A percentile compares a stretch with the other conserved stretches of the same genome.
phyloP scores from a whole-genome alignment of 2,888 invertebrate species.

The Steinernema carpocapsae region DNA sequence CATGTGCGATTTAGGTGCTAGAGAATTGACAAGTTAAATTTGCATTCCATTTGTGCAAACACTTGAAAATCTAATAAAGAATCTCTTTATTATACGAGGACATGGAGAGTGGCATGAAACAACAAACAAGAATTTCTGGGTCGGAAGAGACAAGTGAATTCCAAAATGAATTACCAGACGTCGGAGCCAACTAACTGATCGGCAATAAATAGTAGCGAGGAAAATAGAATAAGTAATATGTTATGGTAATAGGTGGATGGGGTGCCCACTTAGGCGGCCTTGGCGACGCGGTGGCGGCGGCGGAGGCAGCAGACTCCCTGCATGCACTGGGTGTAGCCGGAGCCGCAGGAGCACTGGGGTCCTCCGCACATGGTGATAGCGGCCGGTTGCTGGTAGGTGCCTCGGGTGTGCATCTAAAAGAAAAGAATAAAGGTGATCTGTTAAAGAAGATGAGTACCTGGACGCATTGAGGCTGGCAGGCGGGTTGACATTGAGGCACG shows the following conservation, averaged over 20 bases:
- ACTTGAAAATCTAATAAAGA: neutral
- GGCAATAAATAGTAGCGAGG: constrained; percentile 23
- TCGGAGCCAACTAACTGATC: constrained; percentile 26
- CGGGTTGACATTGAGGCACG: constrained; percentile 60
- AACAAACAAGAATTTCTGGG: constrained; percentile 14
- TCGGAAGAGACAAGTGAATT: neutral
- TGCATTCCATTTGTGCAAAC: no score
- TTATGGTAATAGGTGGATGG: neutral
- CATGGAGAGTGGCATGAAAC: neutral
- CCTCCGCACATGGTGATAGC: constrained; percentile 54
- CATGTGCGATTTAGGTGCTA: no score
- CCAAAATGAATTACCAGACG: constrained; percentile 33
- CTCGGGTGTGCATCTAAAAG: constrained; percentile 21
- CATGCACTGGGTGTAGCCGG: constrained; percentile 64
- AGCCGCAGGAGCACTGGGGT: constrained; percentile 56
- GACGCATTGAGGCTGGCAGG: constrained; percentile 57
- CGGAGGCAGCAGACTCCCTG: constrained; percentile 65
- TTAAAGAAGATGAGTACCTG: neutral
- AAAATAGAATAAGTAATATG: constrained; percentile 22
- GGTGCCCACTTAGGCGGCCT: constrained; percentile 6
- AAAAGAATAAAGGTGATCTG: neutral
- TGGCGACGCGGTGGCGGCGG: constrained; percentile 59
- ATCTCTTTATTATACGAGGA: constrained; percentile 27
- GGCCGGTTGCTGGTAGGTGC: constrained; percentile 22
- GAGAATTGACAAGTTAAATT: no score